A percentile compares a stretch with the other conserved stretches of the same genome.
Evolutionary conservation across 2,888 invertebrate genomes (phyloP).

Genomic region (Craniophora ligustri): DNA sequence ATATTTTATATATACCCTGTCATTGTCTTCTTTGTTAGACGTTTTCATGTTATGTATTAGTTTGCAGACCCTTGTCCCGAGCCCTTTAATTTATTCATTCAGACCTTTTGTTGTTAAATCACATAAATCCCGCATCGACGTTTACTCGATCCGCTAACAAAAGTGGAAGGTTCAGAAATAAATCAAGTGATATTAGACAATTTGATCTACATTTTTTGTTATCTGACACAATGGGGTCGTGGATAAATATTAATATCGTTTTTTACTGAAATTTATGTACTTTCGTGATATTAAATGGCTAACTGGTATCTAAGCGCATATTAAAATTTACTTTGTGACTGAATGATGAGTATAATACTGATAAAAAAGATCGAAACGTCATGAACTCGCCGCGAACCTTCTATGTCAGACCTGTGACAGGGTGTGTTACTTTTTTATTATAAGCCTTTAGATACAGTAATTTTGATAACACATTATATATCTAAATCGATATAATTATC

Average conservation of each 20-base stretch:
- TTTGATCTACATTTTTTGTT: slow-evolving; percentile 44
- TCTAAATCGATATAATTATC: no score
- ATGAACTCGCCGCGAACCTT: no score
- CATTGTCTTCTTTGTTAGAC: neutral
- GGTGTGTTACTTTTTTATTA: no score
- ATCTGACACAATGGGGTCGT: slow-evolving; percentile 32
- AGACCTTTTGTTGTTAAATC: slow-evolving; percentile 29
- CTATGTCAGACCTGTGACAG: no score
- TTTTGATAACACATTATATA: no score
- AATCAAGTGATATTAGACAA: slow-evolving; percentile 50
- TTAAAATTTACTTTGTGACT: no score
- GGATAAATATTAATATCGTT: slow-evolving; percentile 11
- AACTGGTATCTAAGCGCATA: neutral
- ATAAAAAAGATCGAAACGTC: no score
- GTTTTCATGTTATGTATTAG: slow-evolving; percentile 3
- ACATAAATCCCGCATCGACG: slow-evolving; percentile 38
- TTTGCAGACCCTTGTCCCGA: neutral
- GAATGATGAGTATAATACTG: no score
- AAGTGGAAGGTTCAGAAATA: slow-evolving; percentile 38
- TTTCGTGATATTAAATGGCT: slow-evolving; percentile 4
- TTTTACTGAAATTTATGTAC: slow-evolving; percentile 11
- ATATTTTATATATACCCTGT: no score
- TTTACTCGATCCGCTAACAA: slow-evolving; percentile 35
- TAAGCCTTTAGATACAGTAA: no score
- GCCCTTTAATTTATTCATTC: slow-evolving; percentile 18